phyloP scores from a whole-genome alignment of 1,140 invertebrate species.

The Neoseiulus cucumeris region DNA sequence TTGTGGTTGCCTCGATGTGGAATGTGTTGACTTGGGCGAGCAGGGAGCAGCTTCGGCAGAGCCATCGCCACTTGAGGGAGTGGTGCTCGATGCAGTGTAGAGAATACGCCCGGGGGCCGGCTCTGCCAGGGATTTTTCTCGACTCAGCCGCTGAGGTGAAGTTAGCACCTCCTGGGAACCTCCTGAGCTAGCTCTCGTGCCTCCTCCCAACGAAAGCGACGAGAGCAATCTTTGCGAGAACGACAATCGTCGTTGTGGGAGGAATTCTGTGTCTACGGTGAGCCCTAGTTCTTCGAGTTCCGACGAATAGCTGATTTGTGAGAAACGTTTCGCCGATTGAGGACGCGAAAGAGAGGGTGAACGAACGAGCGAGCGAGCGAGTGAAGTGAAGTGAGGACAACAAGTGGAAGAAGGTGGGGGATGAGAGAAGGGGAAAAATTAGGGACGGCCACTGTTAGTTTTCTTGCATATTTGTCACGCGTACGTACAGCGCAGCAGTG shows the following conservation, averaged over 20 bases:
- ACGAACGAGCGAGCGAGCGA: too few relatives aligned
- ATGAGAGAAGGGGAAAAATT: too few relatives aligned
- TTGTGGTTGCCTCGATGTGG: background rate
- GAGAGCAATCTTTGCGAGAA: constrained; percentile 5
- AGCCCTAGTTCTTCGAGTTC: constrained; percentile 10
- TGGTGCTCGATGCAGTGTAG: constrained; percentile 9
- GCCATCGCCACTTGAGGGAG: background rate
- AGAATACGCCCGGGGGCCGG: background rate
- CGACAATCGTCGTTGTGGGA: constrained; percentile 3
- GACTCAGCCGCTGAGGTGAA: constrained; percentile 9
- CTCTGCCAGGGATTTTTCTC: constrained; percentile 10
- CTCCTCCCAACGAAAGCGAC: background rate
- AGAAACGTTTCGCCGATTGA: too few relatives aligned
- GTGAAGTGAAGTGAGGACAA: too few relatives aligned
- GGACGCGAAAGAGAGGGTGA: too few relatives aligned
- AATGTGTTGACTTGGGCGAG: too few relatives aligned
- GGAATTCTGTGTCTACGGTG: background rate
- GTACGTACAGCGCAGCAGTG: too few relatives aligned
- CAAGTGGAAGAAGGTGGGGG: too few relatives aligned
- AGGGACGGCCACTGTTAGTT: too few relatives aligned
- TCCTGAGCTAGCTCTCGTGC: background rate
- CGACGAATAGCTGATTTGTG: background rate
- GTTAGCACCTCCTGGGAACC: constrained; percentile 10
- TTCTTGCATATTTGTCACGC: too few relatives aligned
- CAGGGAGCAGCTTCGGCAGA: background rate